phyloP scores from a whole-genome alignment of 2,113 vertebrate genomes.

The Dipodomys stephensi region DNA sequence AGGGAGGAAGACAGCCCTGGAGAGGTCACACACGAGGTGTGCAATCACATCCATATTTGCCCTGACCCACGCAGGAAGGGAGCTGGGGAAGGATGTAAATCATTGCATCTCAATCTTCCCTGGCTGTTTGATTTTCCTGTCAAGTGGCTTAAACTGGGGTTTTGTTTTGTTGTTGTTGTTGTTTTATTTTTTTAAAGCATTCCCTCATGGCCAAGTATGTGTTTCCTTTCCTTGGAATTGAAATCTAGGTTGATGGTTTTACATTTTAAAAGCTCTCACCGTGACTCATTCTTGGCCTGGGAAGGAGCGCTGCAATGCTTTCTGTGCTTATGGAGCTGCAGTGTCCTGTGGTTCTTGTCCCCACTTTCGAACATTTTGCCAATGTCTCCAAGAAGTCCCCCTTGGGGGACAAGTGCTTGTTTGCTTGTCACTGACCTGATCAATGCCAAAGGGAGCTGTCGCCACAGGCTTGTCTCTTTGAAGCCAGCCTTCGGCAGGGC shows the following conservation, averaged over 20 bases:
- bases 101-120: slow-evolving; percentile 68
- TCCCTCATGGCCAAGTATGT: slow-evolving; percentile 80
- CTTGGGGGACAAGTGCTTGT: slow-evolving; percentile 60
- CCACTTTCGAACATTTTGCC: slow-evolving; percentile 73
- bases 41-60: background rate
- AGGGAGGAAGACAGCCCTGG: background rate
- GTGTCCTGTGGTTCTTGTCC: slow-evolving; percentile 57
- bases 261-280: slow-evolving; percentile 78
- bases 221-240: slow-evolving; percentile 83
- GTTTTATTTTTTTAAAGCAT: background rate
- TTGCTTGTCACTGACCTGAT: slow-evolving; percentile 38
- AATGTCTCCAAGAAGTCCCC: slow-evolving; percentile 51
- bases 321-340: slow-evolving; percentile 33
- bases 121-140: slow-evolving; percentile 80
- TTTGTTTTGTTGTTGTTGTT: slow-evolving; percentile 35
- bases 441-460: background rate
- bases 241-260: slow-evolving; percentile 84
- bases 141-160: slow-evolving; percentile 76
- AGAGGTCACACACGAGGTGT: background rate
- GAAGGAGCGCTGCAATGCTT: slow-evolving; percentile 52
- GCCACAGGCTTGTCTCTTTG: background rate
- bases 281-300: slow-evolving; percentile 81
- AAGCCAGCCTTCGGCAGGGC: background rate
- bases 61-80: slow-evolving; percentile 22
- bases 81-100: slow-evolving; percentile 49